phyloP scores from a whole-genome alignment of 2,113 vertebrate genomes.

The Hypocryptadius cinnamomeus region DNA sequence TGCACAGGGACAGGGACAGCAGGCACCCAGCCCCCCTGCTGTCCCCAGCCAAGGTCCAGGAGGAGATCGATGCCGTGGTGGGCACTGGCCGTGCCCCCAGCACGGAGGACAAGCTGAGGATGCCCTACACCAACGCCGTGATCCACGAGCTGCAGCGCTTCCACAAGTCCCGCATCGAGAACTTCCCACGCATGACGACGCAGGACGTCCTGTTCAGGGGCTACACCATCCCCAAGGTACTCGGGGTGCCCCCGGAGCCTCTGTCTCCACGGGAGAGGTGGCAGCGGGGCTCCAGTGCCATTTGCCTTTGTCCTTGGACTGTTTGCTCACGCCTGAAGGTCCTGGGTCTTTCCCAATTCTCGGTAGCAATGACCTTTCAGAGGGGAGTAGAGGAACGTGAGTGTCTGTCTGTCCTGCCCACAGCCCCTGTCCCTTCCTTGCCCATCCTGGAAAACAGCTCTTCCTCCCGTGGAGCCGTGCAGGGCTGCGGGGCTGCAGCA shows the following conservation, averaged over 20 bases:
- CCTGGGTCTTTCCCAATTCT: background rate
- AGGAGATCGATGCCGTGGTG: constrained; percentile 2
- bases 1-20: too few species aligned
- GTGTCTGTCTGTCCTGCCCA: background rate
- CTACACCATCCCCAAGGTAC: constrained; percentile 50
- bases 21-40: background rate
- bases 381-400: background rate
- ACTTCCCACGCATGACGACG: background rate
- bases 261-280: fast-evolving
- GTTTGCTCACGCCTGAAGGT: background rate
- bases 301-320: background rate
- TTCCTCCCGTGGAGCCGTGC: fast-evolving
- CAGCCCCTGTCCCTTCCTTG: fast-evolving
- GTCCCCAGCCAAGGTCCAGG: constrained; percentile 29
- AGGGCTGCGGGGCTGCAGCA: fast-evolving
- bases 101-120: constrained; percentile 2
- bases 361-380: background rate
- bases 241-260: fast-evolving
- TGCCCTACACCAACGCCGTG: constrained; percentile 29
- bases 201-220: background rate
- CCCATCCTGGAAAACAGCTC: background rate
- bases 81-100: background rate
- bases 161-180: background rate
- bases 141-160: constrained; percentile 44
- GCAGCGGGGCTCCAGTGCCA: fast-evolving